Evolutionary conservation across 2,113 vertebrate genomes (phyloP).

Genomic region (Gila orcuttii): DNA sequence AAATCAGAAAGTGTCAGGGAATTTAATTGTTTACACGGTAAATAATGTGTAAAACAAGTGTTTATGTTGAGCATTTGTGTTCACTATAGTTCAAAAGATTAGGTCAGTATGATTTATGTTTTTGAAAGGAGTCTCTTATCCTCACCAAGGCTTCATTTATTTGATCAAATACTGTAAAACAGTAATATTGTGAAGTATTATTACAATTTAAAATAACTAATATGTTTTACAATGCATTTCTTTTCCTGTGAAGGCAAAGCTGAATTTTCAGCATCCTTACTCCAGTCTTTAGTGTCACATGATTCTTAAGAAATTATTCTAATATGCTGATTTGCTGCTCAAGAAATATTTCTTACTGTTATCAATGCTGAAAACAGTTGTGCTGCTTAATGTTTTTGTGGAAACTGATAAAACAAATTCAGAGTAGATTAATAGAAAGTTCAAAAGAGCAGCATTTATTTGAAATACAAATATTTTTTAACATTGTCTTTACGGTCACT

Average conservation of each 20-base stretch:
- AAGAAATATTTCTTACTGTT: background rate
- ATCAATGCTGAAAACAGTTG: too few relatives aligned
- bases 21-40: too few relatives aligned
- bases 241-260: background rate
- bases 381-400: too few relatives aligned
- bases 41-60: too few relatives aligned
- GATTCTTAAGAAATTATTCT: background rate
- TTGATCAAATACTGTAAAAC: background rate
- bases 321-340: background rate
- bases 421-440: too few relatives aligned
- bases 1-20: too few relatives aligned
- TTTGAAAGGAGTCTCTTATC: background rate
- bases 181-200: background rate
- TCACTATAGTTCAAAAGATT: too few relatives aligned
- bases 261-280: background rate
- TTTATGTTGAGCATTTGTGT: too few relatives aligned
- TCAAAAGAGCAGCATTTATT: background rate
- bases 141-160: background rate
- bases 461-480: background rate
- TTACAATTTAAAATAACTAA: background rate
- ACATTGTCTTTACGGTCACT: background rate
- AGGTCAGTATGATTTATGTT: too few relatives aligned
- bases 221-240: background rate
- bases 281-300: background rate
- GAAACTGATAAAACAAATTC: too few relatives aligned